These are phyloP conservation scores for Macroglossus sobrinus DNA, from an alignment of 2,113 vertebrate genomes.

Conservation along the genomic window DNA sequence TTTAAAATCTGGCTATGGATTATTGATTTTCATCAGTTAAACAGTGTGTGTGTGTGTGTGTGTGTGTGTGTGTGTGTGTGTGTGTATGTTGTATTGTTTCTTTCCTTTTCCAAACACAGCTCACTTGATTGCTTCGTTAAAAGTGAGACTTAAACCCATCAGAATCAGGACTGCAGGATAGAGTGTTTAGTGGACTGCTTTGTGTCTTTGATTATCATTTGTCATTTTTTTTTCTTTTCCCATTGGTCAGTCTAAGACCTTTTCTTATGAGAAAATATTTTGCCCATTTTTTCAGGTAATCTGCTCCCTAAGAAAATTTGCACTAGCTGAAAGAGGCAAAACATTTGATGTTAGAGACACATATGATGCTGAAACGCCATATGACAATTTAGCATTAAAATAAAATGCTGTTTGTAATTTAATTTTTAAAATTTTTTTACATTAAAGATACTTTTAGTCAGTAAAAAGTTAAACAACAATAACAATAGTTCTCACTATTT, in stretches of 20 bases:
- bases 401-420: background rate
- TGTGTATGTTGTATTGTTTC: background rate
- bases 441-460: background rate
- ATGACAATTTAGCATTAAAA: conserved; percentile 26
- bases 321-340: background rate
- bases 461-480: background rate
- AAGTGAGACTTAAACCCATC: background rate
- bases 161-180: background rate
- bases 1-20: conserved; percentile 42
- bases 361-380: conserved; percentile 34
- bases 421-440: conserved; percentile 36
- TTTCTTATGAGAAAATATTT: conserved; percentile 56
- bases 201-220: background rate
- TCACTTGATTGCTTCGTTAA: background rate
- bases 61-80: background rate
- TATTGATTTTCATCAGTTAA: conserved; percentile 56
- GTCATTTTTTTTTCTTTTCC: background rate
- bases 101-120: background rate
- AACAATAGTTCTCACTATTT: background rate
- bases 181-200: background rate
- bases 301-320: conserved; percentile 6
- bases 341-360: background rate
- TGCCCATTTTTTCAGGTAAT: conserved; percentile 58
- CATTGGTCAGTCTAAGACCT: background rate
- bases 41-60: background rate